Percentiles rank a stretch among this genome's conserved stretches.
phyloP scores from a whole-genome alignment of 1,140 invertebrate genomes.

The Adoxophyes honmai region DNA sequence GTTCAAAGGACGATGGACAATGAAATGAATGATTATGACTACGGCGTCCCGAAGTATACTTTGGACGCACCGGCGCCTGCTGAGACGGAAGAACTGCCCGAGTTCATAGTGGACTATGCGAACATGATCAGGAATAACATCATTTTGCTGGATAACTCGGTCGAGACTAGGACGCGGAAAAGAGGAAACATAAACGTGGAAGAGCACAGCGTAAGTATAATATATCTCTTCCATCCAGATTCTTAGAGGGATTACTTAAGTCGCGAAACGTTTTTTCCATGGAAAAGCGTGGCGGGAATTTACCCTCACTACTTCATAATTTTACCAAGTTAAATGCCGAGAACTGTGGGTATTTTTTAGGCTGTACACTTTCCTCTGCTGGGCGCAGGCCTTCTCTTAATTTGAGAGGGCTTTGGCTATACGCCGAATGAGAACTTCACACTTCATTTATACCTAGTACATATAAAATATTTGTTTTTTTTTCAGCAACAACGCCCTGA shows the following conservation, averaged over 20 bases:
- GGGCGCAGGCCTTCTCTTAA: too few relatives aligned
- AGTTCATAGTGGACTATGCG: conserved; percentile 56
- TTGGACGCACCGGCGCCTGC: conserved; percentile 38
- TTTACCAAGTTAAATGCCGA: too few relatives aligned
- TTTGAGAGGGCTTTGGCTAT: too few relatives aligned
- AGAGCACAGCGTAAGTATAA: conserved; percentile 49
- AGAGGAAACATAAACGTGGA: conserved; percentile 53
- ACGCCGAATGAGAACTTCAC: not conserved
- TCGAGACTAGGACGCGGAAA: conserved; percentile 59
- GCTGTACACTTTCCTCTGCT: too few relatives aligned
- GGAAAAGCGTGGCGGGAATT: too few relatives aligned
- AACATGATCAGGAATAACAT: conserved; percentile 66
- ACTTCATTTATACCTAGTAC: conserved; percentile 7
- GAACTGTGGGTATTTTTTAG: too few relatives aligned
- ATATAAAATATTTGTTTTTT: conserved; percentile 8
- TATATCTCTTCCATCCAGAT: too few relatives aligned
- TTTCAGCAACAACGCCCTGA: conserved; percentile 45
- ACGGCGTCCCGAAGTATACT: conserved; percentile 23
- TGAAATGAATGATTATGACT: conserved; percentile 33
- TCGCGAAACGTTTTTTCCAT: too few relatives aligned
- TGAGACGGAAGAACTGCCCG: conserved; percentile 46
- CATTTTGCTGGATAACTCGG: conserved; percentile 59
- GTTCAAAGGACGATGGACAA: conserved; percentile 39
- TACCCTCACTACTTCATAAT: too few relatives aligned
- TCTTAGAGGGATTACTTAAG: too few relatives aligned